These are phyloP conservation scores for Seriola dumerili DNA, from an alignment of 2,113 vertebrate genomes.

Conservation along the genomic window DNA sequence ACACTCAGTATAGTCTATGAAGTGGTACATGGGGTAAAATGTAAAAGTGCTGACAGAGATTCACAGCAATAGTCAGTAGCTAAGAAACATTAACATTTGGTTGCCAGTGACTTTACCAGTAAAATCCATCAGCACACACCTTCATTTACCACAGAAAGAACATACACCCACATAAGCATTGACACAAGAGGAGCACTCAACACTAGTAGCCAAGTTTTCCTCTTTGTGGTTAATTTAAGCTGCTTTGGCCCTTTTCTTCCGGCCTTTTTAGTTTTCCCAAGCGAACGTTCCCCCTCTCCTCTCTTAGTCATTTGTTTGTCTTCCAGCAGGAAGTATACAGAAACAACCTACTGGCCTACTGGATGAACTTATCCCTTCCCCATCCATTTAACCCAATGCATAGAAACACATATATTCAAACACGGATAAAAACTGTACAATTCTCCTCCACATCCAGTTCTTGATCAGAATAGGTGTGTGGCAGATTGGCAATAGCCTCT, in stretches of 20 bases:
- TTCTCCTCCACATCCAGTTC: constrained; percentile 12
- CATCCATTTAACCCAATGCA: constrained; percentile 28
- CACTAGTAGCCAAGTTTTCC: neutral
- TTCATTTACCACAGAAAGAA: constrained; percentile 26
- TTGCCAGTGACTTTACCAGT: neutral
- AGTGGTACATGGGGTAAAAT: neutral
- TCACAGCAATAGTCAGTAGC: constrained; percentile 6
- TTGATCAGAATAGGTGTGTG: neutral
- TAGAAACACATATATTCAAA: neutral
- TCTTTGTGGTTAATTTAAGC: neutral
- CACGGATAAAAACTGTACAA: neutral
- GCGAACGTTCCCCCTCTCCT: neutral
- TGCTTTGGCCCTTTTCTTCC: constrained; percentile 12
- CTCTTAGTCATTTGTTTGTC: constrained; percentile 48
- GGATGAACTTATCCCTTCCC: constrained; percentile 22
- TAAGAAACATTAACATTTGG: constrained; percentile 14
- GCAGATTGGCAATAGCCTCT: too few relatives aligned
- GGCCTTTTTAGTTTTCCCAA: constrained; percentile 7
- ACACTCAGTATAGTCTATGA: neutral
- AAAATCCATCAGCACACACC: constrained; percentile 12
- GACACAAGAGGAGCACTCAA: constrained; percentile 10
- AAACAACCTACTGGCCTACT: constrained; percentile 1
- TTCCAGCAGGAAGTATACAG: constrained; percentile 49
- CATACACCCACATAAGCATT: constrained; percentile 16
- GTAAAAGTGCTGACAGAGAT: neutral